These are phyloP conservation scores for Sarcophaga variegata DNA, from an alignment of 2,888 invertebrate species.

Conservation along the genomic window DNA sequence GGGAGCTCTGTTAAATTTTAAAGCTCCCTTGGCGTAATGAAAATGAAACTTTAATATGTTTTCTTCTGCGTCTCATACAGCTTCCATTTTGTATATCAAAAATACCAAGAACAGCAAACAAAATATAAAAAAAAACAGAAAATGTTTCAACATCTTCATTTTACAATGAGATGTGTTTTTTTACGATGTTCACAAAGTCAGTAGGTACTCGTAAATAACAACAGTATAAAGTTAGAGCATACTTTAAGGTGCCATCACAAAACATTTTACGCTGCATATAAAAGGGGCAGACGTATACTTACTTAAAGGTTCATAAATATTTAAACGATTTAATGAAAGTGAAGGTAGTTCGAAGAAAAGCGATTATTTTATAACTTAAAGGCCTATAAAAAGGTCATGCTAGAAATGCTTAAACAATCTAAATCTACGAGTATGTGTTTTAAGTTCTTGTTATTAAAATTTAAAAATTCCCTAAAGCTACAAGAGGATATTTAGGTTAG, in stretches of 20 bases:
- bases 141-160: constrained; percentile 24
- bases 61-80: not conserved
- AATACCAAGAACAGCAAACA: not conserved
- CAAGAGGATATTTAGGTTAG: no score
- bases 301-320: constrained; percentile 12
- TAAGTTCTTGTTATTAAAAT: no score
- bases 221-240: constrained; percentile 37
- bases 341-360: not conserved
- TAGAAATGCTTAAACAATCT: no score
- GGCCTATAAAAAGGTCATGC: not conserved
- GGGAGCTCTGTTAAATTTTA: constrained; percentile 37
- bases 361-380: not conserved
- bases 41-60: constrained; percentile 43
- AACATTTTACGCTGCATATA: constrained; percentile 38
- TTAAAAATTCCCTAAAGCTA: no score
- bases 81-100: not conserved
- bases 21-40: constrained; percentile 43
- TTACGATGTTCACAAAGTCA: constrained; percentile 33
- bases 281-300: constrained; percentile 1
- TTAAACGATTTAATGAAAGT: not conserved
- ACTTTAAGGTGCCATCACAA: constrained; percentile 55
- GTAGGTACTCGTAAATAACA: constrained; percentile 23
- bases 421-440: no score
- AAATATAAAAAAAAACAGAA: constrained; percentile 19
- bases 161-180: constrained; percentile 7